phyloP scores from a whole-genome alignment of 2,113 vertebrate species.

The Zosterops lateralis region DNA sequence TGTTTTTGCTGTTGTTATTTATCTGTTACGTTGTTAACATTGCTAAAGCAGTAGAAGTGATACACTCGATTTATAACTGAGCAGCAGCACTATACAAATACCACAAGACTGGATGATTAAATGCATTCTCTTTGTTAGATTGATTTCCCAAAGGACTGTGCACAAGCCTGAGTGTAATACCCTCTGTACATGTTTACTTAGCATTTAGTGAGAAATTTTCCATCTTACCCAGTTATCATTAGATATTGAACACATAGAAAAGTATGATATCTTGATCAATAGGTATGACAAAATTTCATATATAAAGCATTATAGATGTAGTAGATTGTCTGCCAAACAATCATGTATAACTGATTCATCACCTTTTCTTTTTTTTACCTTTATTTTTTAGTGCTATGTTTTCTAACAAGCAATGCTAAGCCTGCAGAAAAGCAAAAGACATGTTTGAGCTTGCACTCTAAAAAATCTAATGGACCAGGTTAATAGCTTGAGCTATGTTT shows the following conservation, averaged over 20 bases:
- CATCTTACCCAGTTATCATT: not conserved
- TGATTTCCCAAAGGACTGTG: not conserved
- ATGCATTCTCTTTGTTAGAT: not conserved
- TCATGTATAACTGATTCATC: not conserved
- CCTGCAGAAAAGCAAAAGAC: constrained; percentile 22
- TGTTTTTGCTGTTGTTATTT: not conserved
- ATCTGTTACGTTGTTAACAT: not conserved
- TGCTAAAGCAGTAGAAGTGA: not conserved
- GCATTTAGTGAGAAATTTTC: not conserved
- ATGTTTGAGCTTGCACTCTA: constrained; percentile 33
- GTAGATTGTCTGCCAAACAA: not conserved
- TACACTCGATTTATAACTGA: not conserved
- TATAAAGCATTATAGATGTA: not conserved
- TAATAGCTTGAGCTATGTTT: constrained; percentile 67
- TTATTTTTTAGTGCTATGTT: not conserved
- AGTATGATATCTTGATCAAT: not conserved
- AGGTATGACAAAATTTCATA: not conserved
- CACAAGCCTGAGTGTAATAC: not conserved
- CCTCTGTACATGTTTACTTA: not conserved
- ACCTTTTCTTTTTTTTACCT: not conserved
- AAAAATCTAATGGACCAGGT: constrained; percentile 54
- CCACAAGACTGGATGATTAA: not conserved
- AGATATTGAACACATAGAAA: not conserved
- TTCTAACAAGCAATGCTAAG: not conserved
- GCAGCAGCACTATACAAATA: not conserved